Base-by-base conservation (phyloP, 2,113 vertebrate species). In the Notothenia coriiceps region DNA sequence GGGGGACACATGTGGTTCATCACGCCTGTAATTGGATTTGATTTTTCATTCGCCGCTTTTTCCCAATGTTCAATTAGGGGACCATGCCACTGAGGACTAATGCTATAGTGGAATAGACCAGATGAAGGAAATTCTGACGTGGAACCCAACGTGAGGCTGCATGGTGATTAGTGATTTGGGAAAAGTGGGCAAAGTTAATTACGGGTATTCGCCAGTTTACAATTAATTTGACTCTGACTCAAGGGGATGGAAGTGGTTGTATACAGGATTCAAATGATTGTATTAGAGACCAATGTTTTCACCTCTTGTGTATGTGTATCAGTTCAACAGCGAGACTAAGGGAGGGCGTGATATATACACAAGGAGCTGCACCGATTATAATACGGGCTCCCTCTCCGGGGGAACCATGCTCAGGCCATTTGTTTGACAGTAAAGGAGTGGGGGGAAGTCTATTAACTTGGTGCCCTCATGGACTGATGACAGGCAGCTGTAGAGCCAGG, bases 11-110 rank as follows among this genome's bases (percentile, higher is more conserved):
- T 91, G 91, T 93, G 93, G 83, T 94, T 92, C 91, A 94, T 93
- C 93, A 90, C 70, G 76, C 87, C 88, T 80, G 81, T 94, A 94
- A 95, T 94, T 95, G 92, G 94, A 95, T 94, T 94, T 80, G 91
- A 94, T 92, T 93, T 89, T 73, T 79, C 62, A 20, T 88, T 87
- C 83, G 63, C 79, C 5, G 17, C 55, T 87, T 93, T 86, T 92
- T 85, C 81, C 77, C 73, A 14, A 35, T 81, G 86, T 90, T 91
- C 93, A 92, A 91, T 94, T 92, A 91, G 70, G 85, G 68, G 63
- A 70, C 70, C 74, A 50, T 70, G 84, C 72, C 87, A 69, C 70
- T 52, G 76, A 80, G 77, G 63, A 72, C 47, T 59, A 59, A 74
- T 57, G 62, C 56, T 50, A 20, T 13, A n/a, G 43, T 14, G 20